phyloP scores from a whole-genome alignment of 2,888 invertebrate species.

The Panzeria rudis region DNA sequence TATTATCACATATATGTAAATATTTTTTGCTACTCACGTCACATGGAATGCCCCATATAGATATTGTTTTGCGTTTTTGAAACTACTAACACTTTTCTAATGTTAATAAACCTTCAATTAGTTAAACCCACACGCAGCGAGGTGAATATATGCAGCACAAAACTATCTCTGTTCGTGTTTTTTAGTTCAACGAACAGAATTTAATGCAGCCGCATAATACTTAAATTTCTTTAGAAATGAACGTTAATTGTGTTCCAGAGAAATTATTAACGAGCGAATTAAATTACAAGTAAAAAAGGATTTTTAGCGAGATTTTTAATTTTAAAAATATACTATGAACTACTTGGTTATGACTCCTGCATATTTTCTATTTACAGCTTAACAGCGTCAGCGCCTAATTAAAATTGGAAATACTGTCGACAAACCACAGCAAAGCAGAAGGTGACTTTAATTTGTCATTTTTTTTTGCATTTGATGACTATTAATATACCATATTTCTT shows the following conservation, averaged over 20 bases:
- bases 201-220: not conserved
- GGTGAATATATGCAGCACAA: not conserved
- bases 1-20: too few relatives aligned
- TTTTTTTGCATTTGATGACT: too few relatives aligned
- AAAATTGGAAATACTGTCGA: too few relatives aligned
- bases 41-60: not conserved
- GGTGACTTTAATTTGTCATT: too few relatives aligned
- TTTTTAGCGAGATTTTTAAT: not conserved
- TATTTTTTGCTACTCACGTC: too few relatives aligned
- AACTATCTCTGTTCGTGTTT: not conserved
- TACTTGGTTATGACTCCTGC: too few relatives aligned
- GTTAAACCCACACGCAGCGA: conserved; percentile 4
- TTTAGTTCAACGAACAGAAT: not conserved
- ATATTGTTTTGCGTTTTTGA: not conserved
- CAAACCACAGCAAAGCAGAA: too few relatives aligned
- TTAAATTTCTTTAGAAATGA: not conserved
- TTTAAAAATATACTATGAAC: not conserved
- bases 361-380: not conserved
- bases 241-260: not conserved
- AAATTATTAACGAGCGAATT: not conserved
- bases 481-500: too few relatives aligned
- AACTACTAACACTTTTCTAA: conserved; percentile 28
- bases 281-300: not conserved
- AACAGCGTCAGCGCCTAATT: not conserved
- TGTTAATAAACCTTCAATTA: conserved; percentile 46